Evolutionary conservation across 2,888 invertebrate species (phyloP).

Genomic region (Perizoma flavofasciatum): DNA sequence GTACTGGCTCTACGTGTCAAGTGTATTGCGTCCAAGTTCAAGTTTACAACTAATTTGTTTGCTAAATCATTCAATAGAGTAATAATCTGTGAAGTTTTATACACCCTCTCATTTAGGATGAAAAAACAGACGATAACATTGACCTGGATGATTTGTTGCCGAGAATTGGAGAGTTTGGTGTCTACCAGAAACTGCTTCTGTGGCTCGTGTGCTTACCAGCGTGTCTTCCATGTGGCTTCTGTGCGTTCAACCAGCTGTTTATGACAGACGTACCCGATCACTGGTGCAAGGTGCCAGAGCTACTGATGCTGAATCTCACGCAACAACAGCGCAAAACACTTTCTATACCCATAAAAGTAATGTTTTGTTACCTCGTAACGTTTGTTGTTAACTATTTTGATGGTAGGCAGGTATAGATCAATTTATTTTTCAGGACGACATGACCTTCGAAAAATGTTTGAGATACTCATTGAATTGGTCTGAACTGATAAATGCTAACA

Average conservation of each 20-base stretch:
- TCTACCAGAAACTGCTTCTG: conserved; percentile 92
- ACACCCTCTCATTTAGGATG: conserved; percentile 21
- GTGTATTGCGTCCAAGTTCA: conserved; percentile 28
- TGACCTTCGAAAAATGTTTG: conserved; percentile 87
- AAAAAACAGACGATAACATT: conserved; percentile 68
- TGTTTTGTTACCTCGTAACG: neutral
- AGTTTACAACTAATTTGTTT: conserved; percentile 17
- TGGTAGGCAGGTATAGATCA: neutral
- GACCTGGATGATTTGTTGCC: conserved; percentile 94
- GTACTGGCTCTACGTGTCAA: conserved; percentile 19
- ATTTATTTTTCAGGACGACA: conserved; percentile 61
- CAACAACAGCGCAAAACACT: conserved; percentile 84
- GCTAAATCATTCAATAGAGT: neutral
- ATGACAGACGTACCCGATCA: conserved; percentile 94
- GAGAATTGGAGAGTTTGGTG: conserved; percentile 94
- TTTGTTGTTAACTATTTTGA: neutral
- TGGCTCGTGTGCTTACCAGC: conserved; percentile 95
- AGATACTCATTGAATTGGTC: conserved; percentile 90
- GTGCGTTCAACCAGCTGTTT: conserved; percentile 96
- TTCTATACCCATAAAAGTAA: conserved; percentile 86
- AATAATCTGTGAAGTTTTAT: neutral
- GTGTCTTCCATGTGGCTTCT: conserved; percentile 95
- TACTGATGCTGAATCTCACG: conserved; percentile 81
- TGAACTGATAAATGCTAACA: conserved; percentile 67
- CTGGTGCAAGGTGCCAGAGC: conserved; percentile 91